Evolutionary conservation across 2,888 invertebrate species (phyloP).

Genomic region (Tridacna gigas): DNA sequence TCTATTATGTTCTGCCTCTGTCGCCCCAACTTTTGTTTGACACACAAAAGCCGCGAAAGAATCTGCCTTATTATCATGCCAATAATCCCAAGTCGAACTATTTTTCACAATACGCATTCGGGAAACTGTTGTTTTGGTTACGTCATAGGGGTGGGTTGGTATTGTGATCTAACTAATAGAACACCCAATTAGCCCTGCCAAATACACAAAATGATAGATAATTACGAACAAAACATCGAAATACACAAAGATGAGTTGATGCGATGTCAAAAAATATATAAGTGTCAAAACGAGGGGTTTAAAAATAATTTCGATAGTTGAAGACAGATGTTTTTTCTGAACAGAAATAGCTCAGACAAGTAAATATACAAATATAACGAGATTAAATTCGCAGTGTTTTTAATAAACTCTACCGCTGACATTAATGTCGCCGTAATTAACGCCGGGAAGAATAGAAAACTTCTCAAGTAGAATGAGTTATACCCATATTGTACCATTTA

Average conservation of each 20-base stretch:
- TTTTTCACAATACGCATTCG: conserved; percentile 1
- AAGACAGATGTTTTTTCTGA: conserved; percentile 13
- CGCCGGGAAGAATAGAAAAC: conserved; percentile 56
- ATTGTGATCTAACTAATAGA: conserved; percentile 5
- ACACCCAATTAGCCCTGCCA: conserved; percentile 10
- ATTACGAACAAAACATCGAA: conserved; percentile 20
- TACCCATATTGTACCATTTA: conserved; percentile 67
- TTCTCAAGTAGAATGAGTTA: conserved; percentile 59
- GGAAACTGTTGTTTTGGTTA: conserved; percentile 4
- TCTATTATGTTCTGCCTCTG: not conserved
- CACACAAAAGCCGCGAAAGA: not conserved
- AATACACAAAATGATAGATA: conserved; percentile 24
- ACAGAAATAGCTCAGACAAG: not conserved
- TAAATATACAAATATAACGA: conserved; percentile 20
- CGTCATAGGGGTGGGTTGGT: not conserved
- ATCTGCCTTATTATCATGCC: conserved; percentile 19
- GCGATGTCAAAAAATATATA: conserved; percentile 21
- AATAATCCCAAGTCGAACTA: not conserved
- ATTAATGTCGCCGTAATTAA: conserved; percentile 60
- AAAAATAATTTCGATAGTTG: conserved; percentile 12
- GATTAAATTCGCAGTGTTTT: conserved; percentile 37
- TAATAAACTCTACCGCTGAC: conserved; percentile 51
- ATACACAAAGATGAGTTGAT: conserved; percentile 19
- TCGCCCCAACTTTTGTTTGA: not conserved
- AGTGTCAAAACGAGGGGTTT: conserved; percentile 10